These are phyloP conservation scores for Ochlodes sylvanus DNA, from an alignment of 2,888 invertebrate species.

Conservation along the genomic window DNA sequence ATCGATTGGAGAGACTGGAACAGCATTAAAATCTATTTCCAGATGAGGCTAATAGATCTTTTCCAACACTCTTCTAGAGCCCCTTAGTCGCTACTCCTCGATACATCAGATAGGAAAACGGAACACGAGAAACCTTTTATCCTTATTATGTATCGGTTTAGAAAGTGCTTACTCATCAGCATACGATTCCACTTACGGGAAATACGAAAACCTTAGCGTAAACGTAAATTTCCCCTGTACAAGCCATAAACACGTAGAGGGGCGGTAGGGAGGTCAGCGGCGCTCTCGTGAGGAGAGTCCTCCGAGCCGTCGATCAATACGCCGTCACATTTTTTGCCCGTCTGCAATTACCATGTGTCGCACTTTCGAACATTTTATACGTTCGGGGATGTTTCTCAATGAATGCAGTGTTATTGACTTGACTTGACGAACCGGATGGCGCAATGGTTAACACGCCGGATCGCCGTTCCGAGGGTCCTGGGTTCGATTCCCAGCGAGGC, in stretches of 20 bases:
- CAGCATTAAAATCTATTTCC: not conserved
- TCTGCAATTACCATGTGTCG: slow-evolving; percentile 18
- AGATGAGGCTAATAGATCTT: not conserved
- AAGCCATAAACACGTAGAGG: slow-evolving; percentile 15
- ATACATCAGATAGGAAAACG: not conserved
- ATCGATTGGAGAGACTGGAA: no score
- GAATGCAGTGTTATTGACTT: no score
- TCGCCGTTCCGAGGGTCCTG: no score
- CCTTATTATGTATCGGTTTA: not conserved
- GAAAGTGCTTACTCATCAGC: slow-evolving; percentile 16
- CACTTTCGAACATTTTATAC: slow-evolving; percentile 4
- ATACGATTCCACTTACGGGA: slow-evolving; percentile 19
- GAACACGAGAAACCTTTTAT: slow-evolving; percentile 2
- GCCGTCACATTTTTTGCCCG: slow-evolving; percentile 13
- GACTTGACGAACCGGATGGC: no score
- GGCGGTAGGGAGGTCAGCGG: slow-evolving; percentile 12
- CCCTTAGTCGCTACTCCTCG: not conserved
- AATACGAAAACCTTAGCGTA: slow-evolving; percentile 10
- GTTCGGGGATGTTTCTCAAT: not conserved
- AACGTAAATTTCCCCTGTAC: slow-evolving; percentile 19
- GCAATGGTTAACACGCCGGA: no score
- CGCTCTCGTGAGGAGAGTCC: slow-evolving; percentile 26
- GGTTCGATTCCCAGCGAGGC: no score
- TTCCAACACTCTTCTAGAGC: not conserved
- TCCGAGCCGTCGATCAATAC: slow-evolving; percentile 26